Evolutionary conservation across 2,797 vertebrate species (phyloP), one percentile per base, ranked within the genome.

Genomic region (Sebastes miniatus): DNA sequence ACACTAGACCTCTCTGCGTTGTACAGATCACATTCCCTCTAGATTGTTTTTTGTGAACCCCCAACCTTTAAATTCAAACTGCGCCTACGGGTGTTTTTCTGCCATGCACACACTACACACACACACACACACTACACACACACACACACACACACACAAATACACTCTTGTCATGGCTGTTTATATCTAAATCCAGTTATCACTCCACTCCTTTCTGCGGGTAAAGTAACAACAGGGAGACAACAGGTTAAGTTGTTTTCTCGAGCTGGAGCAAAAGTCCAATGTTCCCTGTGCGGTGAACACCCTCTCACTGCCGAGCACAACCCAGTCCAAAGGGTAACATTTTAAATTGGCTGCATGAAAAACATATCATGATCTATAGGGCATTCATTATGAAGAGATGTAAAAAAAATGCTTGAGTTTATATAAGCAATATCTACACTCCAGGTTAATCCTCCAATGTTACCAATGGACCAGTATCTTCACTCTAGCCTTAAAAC

Each of bases 151-250:
- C 27, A 14, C 58, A 50, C 2, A 13, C n/a, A 2, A 20, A 14
- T 52, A 50, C 39, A 43, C 39, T 43, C 25, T 59, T 67, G 29
- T 57, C 69, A 27, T 69, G 24, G 50, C 9, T 59, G 31, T 76
- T 76, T 73, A 18, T 61, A 65, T 87, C 52, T 78, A 52, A 81
- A 89, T 86, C 74, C 69, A 89, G 84, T 83, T 69, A 87, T 78
- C 50, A 64, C 58, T 24, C 12, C 14, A 32, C n/a, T 82, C 73
- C 27, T 76, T 77, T 73, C 18, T 54, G 13, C 22, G 22, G 36
- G 63, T 64, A 52, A 36, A 74, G n/a, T 29, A 50, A 79, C 34
- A 79, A 56, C 10, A n/a, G 25, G 25, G 72, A 32, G 16, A 43
- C 61, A 67, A 64, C 54, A 73, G 71, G 61, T 68, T 67, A 20